Conservation (phyloP, 2,888 invertebrate species). For the Cataglyphis albicans region DNA sequence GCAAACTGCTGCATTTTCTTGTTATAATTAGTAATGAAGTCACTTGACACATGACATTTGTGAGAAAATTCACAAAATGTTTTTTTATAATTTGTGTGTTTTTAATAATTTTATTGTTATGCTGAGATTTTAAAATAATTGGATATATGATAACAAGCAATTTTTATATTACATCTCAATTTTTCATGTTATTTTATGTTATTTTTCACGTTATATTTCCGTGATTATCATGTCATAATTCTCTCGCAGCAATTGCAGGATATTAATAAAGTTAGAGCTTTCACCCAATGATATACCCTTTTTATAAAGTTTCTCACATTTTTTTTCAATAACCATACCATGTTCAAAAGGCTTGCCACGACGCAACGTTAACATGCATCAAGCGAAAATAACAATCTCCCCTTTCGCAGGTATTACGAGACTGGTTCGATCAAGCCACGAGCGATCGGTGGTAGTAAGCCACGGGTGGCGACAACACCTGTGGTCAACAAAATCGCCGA, state of each 20-base stretch:
- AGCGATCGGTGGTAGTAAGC: slow-evolving; percentile 98
- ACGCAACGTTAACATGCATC: background rate
- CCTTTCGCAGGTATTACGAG: slow-evolving; percentile 95
- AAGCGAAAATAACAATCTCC: slow-evolving; percentile 35
- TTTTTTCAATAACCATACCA: slow-evolving; percentile 11
- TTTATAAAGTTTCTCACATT: slow-evolving; percentile 2
- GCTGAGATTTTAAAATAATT: slow-evolving; percentile 28
- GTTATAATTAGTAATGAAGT: slow-evolving; percentile 12
- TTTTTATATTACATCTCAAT: background rate
- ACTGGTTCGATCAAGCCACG: slow-evolving; percentile 98
- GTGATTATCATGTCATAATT: background rate
- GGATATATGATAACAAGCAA: slow-evolving; percentile 12
- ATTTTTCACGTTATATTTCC: background rate
- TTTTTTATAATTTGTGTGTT: no score
- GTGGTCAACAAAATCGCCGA: slow-evolving; percentile 98
- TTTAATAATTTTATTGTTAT: slow-evolving; percentile 1
- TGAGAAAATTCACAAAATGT: background rate
- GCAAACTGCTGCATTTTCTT: slow-evolving; percentile 3
- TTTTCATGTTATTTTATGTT: background rate
- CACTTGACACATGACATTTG: slow-evolving; percentile 32
- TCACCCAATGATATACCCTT: slow-evolving; percentile 9
- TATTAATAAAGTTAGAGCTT: slow-evolving; percentile 30
- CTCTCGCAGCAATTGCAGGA: background rate
- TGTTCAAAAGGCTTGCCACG: background rate
- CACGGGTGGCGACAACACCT: slow-evolving; percentile 96